A percentile compares a stretch with the other conserved stretches of the same genome.
phyloP scores from a whole-genome alignment of 2,797 vertebrate genomes.

The Pyrocephalus nanus region DNA sequence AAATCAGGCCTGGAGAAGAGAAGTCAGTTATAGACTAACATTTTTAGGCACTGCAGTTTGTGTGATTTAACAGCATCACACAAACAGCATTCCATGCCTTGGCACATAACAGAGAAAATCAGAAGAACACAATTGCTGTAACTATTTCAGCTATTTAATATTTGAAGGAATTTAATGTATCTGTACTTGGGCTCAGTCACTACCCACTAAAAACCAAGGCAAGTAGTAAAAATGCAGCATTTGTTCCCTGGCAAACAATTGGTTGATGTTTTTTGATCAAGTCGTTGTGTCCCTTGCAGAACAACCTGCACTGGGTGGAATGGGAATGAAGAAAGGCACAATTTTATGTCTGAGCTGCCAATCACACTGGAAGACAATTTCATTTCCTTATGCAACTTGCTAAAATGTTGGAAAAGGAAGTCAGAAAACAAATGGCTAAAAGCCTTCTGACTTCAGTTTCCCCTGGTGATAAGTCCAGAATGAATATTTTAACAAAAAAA shows the following conservation, averaged over 20 bases:
- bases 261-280: not conserved
- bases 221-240: not conserved
- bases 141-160: not conserved
- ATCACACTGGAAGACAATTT: not conserved
- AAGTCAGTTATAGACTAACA: not conserved
- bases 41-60: not conserved
- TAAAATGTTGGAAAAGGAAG: not conserved
- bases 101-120: not conserved
- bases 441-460: not conserved
- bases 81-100: not conserved
- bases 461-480: not conserved
- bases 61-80: not conserved
- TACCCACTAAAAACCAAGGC: not conserved
- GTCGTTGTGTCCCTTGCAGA: not conserved
- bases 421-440: not conserved
- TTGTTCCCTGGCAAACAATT: not conserved
- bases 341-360: not conserved
- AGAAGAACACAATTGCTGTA: not conserved
- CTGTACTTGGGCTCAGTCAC: rapidly evolving
- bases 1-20: not conserved
- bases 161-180: not conserved
- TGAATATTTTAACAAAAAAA: not conserved
- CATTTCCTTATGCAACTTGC: not conserved
- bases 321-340: not conserved
- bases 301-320: not conserved